phyloP scores from a whole-genome alignment of 1,140 invertebrate genomes.

The Eubasilissa regina region DNA sequence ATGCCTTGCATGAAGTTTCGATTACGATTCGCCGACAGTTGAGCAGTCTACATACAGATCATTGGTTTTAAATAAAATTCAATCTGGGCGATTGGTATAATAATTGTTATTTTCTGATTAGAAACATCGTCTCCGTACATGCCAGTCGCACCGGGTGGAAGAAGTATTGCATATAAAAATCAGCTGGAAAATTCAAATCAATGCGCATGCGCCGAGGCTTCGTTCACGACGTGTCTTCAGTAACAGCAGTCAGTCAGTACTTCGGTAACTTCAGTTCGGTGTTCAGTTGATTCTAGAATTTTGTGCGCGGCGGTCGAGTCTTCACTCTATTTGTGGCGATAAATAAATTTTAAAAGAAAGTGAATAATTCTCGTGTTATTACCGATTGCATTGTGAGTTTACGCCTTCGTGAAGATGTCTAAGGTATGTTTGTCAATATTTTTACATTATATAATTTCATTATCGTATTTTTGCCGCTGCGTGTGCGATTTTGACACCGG shows the following conservation, averaged over 20 bases:
- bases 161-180: not conserved
- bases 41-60: too few species aligned
- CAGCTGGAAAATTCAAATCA: conserved; percentile 4
- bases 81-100: too few species aligned
- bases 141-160: too few species aligned
- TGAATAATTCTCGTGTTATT: not conserved
- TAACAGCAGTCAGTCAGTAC: not conserved
- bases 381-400: not conserved
- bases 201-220: conserved; percentile 1
- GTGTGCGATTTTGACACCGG: too few species aligned
- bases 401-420: not conserved
- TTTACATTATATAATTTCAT: too few species aligned
- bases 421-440: not conserved
- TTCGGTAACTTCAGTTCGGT: not conserved
- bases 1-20: too few species aligned
- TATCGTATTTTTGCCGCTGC: too few species aligned
- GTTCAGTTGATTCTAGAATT: conserved; percentile 1
- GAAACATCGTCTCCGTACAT: too few species aligned
- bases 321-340: not conserved
- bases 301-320: not conserved
- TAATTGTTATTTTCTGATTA: too few species aligned
- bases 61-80: too few species aligned
- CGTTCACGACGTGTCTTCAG: not conserved
- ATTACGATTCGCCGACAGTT: too few species aligned
- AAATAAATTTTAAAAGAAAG: too few species aligned